Evolutionary conservation across 2,113 vertebrate species (phyloP), one percentile per base, ranked within the genome.

Genomic region (Prolemur simus): DNA sequence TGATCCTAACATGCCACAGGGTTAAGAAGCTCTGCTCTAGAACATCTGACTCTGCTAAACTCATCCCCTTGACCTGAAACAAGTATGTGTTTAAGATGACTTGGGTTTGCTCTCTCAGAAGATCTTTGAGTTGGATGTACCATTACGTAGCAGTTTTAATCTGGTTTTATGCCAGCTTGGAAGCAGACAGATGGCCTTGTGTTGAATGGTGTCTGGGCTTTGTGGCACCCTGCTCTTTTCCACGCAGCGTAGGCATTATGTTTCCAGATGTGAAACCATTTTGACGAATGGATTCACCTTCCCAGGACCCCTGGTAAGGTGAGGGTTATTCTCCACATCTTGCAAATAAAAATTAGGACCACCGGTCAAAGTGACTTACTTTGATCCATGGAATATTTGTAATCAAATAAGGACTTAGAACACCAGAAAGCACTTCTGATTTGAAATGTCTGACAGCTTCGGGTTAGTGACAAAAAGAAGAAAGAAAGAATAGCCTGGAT

Each of bases 261-360:
- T 64, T 91, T 96, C 42, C 74, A 86, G 45, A 66, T 60, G 29
- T 49, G 47, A 42, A 94, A 92, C n/a, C 42, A 64, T 56, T 45
- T 88, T 23, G 32, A 89, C 8, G 64, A 52, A 86, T 37, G 39
- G 64, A 83, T 58, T 95, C 12, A 87, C 37, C 56, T 95, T 94
- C 49, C 74, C 2, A 21, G 69, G 32, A 95, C 34, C 58, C 34
- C 39, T 95, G 49, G 17, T 56, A 84, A 96, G 37, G 47, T 92
- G 42, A 69, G 37, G 63, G 42, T 95, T 83, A 49, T 87, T 92
- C 80, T 78, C n/a, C 39, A 64, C 12, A 93, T 87, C 37, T 96
- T 95, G 9, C 37, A 91, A 92, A 87, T 39, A 88, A 96, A 86
- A 92, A 66, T 93, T 71, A 92, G 73, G 20, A 77, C 20, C 23